Conservation (phyloP, 2,113 vertebrate genomes). For the Nipponia nippon region DNA sequence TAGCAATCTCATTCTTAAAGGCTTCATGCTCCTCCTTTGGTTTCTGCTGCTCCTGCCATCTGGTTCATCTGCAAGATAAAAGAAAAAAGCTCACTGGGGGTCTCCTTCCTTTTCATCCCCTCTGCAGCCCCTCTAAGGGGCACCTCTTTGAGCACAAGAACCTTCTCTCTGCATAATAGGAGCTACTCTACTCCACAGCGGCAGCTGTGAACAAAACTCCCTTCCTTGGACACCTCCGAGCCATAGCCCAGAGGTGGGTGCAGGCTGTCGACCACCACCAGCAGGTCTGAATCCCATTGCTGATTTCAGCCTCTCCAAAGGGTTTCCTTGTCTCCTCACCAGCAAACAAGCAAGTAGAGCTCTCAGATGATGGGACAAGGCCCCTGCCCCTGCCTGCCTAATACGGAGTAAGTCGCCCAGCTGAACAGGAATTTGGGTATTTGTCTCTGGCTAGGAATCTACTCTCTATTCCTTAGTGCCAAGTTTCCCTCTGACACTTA, state of each 20-base stretch:
- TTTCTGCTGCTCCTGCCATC: neutral
- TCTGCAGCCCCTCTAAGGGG: neutral
- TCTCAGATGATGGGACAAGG: neutral
- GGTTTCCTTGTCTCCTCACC: neutral
- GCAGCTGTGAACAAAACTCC: neutral
- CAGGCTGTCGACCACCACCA: neutral
- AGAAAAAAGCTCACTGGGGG: neutral
- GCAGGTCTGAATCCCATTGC: neutral
- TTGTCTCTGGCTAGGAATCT: neutral
- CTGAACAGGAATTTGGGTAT: neutral
- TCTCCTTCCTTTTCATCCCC: neutral
- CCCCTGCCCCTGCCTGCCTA: neutral
- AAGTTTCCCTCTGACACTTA: neutral
- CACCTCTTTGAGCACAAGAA: neutral
- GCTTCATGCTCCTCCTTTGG: neutral
- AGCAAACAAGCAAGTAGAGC: neutral
- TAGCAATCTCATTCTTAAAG: neutral
- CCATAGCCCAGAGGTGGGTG: neutral
- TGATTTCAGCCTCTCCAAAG: neutral
- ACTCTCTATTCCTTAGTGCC: neutral
- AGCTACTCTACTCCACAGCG: neutral
- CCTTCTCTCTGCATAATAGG: neutral
- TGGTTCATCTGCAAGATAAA: slow-evolving; percentile 19
- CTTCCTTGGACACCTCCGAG: neutral
- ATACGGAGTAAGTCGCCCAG: neutral